Evolutionary conservation across 2,888 invertebrate genomes (phyloP), one percentile per base, ranked within the genome.

Genomic region (Acholoe squamosa): DNA sequence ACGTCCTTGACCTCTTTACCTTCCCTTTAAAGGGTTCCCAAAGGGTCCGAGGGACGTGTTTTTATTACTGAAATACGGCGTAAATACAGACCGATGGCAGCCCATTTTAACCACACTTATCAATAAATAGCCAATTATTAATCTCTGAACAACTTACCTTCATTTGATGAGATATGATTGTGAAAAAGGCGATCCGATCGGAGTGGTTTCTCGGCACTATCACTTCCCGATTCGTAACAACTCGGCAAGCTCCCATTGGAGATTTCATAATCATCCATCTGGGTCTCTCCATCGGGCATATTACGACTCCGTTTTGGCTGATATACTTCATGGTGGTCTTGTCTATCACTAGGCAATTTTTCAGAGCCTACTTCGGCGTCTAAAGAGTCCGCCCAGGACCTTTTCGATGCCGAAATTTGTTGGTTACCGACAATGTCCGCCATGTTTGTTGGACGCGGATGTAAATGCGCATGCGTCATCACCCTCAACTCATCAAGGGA

Each of bases 361-460:
- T 80, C 56, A 16, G 90, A 84, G 51, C 54, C 90, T n/a, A 52
- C 19, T 19, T 84, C 88, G 7, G 56, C 51, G 52, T 51, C 84
- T 84, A 67, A 52, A 33, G 67, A n/a, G 25, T 90, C 90, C 54
- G n/a, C 31, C 33, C 84, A 52, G 51, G 90, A 84, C 33, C 90
- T 71, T 56, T 90, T 90, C 28, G 76, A 33, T 52, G 90, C 51
- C 22, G 89, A 51, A 51, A 43, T 76, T 76, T 76, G 34, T 22
- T 51, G 51, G 31, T 76, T 76, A 43, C 34, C 67, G n/a, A 51
- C 22, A 56, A 61, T 67, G 89, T 77, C 90, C 88, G 90, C 90
- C 90, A 90, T 90, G 52, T 71, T 90, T 86, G 67, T 71, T 86
- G 88, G 90, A 90, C 90, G 86, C 76, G 25, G 56, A 80, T 67